Conservation (phyloP, 2,888 invertebrate species). For the Trichopria drosophilae region DNA sequence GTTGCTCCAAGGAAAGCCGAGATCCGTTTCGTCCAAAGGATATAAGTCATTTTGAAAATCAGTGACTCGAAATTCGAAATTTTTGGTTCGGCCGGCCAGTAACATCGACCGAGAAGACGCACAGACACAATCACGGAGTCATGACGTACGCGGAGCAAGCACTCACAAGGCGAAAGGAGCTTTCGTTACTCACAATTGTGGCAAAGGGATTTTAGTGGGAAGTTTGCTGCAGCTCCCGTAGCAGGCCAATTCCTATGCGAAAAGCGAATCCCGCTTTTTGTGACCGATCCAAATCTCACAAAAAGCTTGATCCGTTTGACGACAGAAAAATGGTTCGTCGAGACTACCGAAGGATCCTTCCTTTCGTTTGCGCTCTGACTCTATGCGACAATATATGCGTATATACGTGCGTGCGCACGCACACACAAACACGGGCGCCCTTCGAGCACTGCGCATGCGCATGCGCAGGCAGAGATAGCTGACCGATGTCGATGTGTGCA, state of each 20-base stretch:
- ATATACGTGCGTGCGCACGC: too few relatives aligned
- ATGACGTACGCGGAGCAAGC: too few relatives aligned
- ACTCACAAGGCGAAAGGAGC: neutral
- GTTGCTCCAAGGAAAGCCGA: too few relatives aligned
- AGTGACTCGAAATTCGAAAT: too few relatives aligned
- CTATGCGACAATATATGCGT: conserved; percentile 27
- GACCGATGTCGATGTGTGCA: too few relatives aligned
- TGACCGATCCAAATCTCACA: conserved; percentile 59
- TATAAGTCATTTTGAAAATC: too few relatives aligned
- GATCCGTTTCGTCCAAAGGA: conserved; percentile 39
- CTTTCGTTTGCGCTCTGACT: conserved; percentile 33
- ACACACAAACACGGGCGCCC: neutral
- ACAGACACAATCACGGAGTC: too few relatives aligned
- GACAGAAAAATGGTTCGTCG: conserved; percentile 56
- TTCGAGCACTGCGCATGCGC: too few relatives aligned
- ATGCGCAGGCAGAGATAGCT: too few relatives aligned
- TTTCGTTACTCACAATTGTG: conserved; percentile 46
- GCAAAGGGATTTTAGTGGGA: conserved; percentile 29
- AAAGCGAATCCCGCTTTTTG: conserved; percentile 60
- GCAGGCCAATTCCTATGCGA: conserved; percentile 56
- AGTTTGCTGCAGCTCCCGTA: conserved; percentile 37
- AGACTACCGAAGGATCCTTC: conserved; percentile 49
- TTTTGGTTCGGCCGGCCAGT: too few relatives aligned
- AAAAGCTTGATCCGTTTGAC: conserved; percentile 59
- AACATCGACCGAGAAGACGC: conserved; percentile 14